phyloP scores from a whole-genome alignment of 1,140 invertebrate genomes.

The Druon quercuslanigerum region DNA sequence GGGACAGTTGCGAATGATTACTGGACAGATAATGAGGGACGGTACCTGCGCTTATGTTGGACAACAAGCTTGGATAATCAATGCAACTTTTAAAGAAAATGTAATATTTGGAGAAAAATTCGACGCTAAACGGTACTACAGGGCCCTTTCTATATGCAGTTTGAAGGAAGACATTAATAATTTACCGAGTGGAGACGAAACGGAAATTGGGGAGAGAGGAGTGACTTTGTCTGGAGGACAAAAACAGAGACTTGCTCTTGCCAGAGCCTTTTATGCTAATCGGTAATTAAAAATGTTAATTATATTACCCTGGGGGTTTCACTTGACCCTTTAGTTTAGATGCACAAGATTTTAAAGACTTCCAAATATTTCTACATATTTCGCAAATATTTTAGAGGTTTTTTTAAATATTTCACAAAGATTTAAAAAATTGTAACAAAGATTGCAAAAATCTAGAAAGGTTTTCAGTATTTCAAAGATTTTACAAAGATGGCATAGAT shows the following conservation, averaged over 20 bases:
- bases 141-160: slow-evolving; percentile 75
- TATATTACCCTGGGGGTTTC: too few species aligned
- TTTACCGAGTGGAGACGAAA: slow-evolving; percentile 79
- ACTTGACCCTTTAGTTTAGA: too few species aligned
- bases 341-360: too few species aligned
- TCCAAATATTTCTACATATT: too few species aligned
- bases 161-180: slow-evolving; percentile 76
- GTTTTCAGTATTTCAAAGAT: too few species aligned
- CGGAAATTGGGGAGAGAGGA: slow-evolving; percentile 80
- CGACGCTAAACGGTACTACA: slow-evolving; percentile 76
- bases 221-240: slow-evolving; percentile 81
- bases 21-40: slow-evolving; percentile 77
- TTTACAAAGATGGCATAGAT: too few species aligned
- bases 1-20: slow-evolving; percentile 76
- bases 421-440: too few species aligned
- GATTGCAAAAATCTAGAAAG: too few species aligned
- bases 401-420: too few species aligned
- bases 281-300: slow-evolving; percentile 54
- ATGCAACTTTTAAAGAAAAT: slow-evolving; percentile 82
- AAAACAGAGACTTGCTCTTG: slow-evolving; percentile 79
- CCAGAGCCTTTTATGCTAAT: slow-evolving; percentile 78
- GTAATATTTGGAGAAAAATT: slow-evolving; percentile 80
- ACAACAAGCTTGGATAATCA: slow-evolving; percentile 83
- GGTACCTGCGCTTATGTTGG: slow-evolving; percentile 81
- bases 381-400: too few species aligned